A percentile compares a stretch with the other conserved stretches of the same genome.
phyloP scores from a whole-genome alignment of 2,888 invertebrate genomes.

The Torymus auratus region DNA sequence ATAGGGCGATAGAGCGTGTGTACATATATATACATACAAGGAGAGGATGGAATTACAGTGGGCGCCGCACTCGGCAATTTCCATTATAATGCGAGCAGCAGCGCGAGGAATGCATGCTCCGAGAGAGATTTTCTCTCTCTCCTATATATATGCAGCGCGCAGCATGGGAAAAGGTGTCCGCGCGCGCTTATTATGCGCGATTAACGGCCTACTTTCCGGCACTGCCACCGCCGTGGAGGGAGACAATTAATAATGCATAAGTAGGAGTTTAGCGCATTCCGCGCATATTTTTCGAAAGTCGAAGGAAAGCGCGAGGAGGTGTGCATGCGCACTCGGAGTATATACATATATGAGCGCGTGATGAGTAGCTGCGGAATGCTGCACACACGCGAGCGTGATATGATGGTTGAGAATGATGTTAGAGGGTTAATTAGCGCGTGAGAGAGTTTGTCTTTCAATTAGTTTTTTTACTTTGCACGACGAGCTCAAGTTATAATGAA shows the following conservation, averaged over 20 bases:
- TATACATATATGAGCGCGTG: too few species aligned
- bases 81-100: not conserved
- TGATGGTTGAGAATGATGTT: not conserved
- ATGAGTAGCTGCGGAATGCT: too few species aligned
- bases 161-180: constrained; percentile 28
- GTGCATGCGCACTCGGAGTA: too few species aligned
- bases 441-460: not conserved
- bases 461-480: too few species aligned
- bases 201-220: constrained; percentile 38
- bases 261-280: constrained; percentile 39
- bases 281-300: not conserved
- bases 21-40: not conserved
- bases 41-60: constrained; percentile 15
- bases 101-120: not conserved
- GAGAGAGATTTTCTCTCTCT: too few species aligned
- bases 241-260: constrained; percentile 20
- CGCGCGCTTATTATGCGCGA: constrained; percentile 29
- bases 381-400: not conserved
- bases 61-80: not conserved
- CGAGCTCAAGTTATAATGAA: too few species aligned
- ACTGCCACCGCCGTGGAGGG: not conserved
- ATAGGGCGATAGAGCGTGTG: too few species aligned
- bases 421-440: not conserved
- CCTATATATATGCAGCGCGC: not conserved
- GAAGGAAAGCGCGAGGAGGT: too few species aligned